These are phyloP conservation scores for Atrichornis clamosus DNA, from an alignment of 2,113 vertebrate species.

Conservation along the genomic window DNA sequence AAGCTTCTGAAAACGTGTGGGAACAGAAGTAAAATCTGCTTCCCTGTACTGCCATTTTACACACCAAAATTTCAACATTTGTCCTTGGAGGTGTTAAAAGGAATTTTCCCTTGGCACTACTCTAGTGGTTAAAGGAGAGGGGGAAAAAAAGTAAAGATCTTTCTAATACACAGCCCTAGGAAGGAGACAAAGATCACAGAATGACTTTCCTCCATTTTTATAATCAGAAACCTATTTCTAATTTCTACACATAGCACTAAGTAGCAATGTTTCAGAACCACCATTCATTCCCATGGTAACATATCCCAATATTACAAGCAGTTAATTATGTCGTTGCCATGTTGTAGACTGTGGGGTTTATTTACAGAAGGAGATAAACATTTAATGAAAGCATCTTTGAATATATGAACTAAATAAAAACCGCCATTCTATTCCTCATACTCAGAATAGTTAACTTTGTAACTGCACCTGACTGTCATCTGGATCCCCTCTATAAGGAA, in stretches of 20 bases:
- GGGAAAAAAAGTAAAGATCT: background rate
- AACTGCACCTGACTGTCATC: background rate
- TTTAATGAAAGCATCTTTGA: constrained; percentile 45
- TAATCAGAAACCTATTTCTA: background rate
- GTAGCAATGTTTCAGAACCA: constrained; percentile 2
- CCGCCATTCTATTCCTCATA: background rate
- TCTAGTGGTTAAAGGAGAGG: background rate
- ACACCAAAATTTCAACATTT: background rate
- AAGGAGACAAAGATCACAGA: background rate
- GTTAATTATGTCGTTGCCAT: constrained; percentile 43
- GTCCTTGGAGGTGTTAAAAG: background rate
- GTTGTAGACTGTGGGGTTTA: background rate
- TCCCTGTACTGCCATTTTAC: background rate
- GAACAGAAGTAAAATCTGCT: background rate
- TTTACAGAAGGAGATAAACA: constrained; percentile 32
- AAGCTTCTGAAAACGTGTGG: background rate
- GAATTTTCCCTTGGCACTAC: background rate
- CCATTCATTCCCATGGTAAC: constrained; percentile 61
- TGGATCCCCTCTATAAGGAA: background rate
- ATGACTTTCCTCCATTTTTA: background rate
- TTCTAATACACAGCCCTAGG: background rate
- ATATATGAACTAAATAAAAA: constrained; percentile 44
- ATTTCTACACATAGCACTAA: background rate
- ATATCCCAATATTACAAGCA: constrained; percentile 5
- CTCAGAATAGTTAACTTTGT: background rate